Evolutionary conservation across 2,888 invertebrate genomes (phyloP), one percentile per base, ranked within the genome.

Genomic region (Craniophora ligustri): DNA sequence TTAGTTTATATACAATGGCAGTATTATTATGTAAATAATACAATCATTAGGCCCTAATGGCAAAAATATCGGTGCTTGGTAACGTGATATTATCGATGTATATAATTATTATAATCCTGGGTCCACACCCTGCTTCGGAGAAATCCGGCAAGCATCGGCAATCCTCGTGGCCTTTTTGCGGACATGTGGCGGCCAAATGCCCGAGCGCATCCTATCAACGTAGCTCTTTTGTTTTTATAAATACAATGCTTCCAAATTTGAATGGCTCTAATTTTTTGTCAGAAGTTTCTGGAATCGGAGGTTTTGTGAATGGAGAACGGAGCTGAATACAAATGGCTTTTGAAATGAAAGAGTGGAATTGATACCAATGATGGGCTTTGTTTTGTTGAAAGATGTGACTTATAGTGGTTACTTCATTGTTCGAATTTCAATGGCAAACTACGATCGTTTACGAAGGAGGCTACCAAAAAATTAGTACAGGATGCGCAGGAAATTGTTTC

Each of bases 111-210:
- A 38, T 23, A 13, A 38, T 30, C n/a, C 35, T 7, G 10, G 5
- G 30, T 26, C 58, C 51, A 50, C 59, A 54, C 59, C 31, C 7
- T n/a, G 30, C 56, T 78, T 85, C 84, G 80, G 64, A 65, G 71
- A 77, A 76, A 62, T 81, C 81, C 82, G 84, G 64, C 70, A 58
- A 59, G 55, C 63, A 54, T 84, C 84, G 80, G 72, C 42, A 19
- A 46, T 53, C 71, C 76, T 79, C 72, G 72, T 66, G 48, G 53
- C 68, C 68, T 84, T 89, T 87, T 86, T 85, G 84, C 82, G 68
- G 78, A 80, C 91, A 91, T 87, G 73, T 91, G 91, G 84, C 80
- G 62, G 70, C 84, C 90, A 90, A 86, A 88, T 90, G 91, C 75
- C 78, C 71, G 60, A 61, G 76, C 79, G 80, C 84, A 81, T 85